Evolutionary conservation across 92 coral and sea anemone genomes (phyloP), one percentile per base, ranked within the genome.

Genomic region (Palythoa caribaeorum): DNA sequence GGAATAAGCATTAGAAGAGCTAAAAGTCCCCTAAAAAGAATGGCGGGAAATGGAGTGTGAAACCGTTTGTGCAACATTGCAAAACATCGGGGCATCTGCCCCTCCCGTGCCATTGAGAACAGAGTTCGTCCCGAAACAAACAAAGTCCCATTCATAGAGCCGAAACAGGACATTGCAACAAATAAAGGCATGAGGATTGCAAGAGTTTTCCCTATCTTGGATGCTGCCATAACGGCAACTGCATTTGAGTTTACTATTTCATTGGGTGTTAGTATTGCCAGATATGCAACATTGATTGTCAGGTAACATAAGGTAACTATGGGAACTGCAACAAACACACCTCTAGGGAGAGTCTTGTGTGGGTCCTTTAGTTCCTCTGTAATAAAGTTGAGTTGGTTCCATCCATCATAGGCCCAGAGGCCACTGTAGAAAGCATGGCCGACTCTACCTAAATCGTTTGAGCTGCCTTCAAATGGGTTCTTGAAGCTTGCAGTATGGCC

Each of bases 371-470:
- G 87, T 53, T 90, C 93, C 65, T 90, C 93, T 55, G 93, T 57
- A 40, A 90, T 90, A 39, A 85, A 66, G 37, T 90, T 90, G 14
- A 90, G 87, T 39, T 90, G 88, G 73, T 90, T 90, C 91, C 93
- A 90, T 51, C 90, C 90, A 35, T 90, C 90, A 51, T 86, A 90
- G 16, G 93, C 93, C 93, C 93, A 90, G 16, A 90, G 87, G 19
- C 93, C 93, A 63, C 88, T 86, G 79, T 90, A 90, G 50, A 86
- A 86, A 7, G 93, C 93, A 7, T 50, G 78, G 9, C 93, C 93
- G 79, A 90, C 86, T 47, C 75, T 73, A 16, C 93, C 93, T 66
- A 86, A 38, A 74, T 71, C 53, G 60, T 81, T 68, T 6, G 88
- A 53, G 54, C 87, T 90, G 37, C 84, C 87, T 72, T 48, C 38